Percentiles rank a stretch among this genome's conserved stretches.
Conservation (phyloP, 2,113 vertebrate genomes). For the Pithys albifrons region DNA sequence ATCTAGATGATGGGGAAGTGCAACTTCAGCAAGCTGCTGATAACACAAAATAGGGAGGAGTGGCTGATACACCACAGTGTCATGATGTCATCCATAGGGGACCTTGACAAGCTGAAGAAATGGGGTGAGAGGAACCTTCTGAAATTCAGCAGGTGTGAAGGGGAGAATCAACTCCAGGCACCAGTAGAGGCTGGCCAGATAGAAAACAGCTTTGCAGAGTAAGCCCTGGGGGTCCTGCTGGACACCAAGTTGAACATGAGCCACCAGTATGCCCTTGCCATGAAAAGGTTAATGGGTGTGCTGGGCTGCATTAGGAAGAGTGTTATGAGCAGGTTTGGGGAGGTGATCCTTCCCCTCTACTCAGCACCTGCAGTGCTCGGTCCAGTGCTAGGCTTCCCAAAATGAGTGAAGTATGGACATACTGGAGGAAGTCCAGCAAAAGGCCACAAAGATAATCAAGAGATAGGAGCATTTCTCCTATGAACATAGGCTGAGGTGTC, state of each 20-base stretch:
- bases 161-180: neutral
- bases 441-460: neutral
- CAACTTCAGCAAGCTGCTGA: neutral
- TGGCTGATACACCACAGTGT: neutral
- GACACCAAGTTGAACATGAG: neutral
- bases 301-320: neutral
- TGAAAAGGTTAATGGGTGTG: neutral
- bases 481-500: neutral
- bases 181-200: neutral
- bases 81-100: neutral
- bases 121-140: neutral
- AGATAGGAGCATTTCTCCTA: neutral
- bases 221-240: neutral
- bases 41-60: neutral
- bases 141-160: neutral
- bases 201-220: neutral
- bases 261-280: neutral
- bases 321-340: neutral
- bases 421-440: neutral
- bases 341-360: neutral
- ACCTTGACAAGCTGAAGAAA: neutral
- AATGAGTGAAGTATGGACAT: neutral
- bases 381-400: neutral
- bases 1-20: neutral
- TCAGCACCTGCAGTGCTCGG: neutral